Conservation (phyloP, 1,140 invertebrate species). For the Andricus grossulariae region DNA sequence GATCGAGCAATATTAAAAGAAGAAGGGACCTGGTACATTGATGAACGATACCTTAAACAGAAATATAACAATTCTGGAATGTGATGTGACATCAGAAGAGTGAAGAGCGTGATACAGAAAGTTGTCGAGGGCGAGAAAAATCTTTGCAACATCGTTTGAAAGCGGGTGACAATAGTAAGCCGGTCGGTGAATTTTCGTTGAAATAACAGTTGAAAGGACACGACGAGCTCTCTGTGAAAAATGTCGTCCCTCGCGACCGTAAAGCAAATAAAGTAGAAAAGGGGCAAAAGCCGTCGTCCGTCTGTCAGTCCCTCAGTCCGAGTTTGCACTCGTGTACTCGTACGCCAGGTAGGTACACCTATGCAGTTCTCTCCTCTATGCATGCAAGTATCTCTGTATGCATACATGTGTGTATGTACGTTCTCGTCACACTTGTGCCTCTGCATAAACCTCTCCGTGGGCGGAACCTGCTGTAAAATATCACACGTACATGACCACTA, state of each 20-base stretch:
- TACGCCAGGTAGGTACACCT: neutral
- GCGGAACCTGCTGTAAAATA: neutral
- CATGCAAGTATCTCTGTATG: too few species aligned
- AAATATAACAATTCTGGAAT: too few species aligned
- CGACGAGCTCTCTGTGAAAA: conserved; percentile 31
- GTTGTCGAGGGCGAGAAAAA: conserved; percentile 14
- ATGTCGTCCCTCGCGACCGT: conserved; percentile 39
- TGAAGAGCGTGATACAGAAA: neutral
- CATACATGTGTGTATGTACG: too few species aligned
- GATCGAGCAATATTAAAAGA: too few species aligned
- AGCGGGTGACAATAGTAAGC: conserved; percentile 29
- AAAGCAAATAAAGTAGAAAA: conserved; percentile 42
- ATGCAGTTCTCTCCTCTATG: too few species aligned
- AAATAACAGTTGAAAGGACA: conserved; percentile 38
- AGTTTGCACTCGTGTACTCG: neutral
- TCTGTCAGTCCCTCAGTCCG: conserved; percentile 25
- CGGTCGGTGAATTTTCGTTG: conserved; percentile 39
- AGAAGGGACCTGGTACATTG: too few species aligned
- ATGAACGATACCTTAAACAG: too few species aligned
- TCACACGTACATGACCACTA: neutral
- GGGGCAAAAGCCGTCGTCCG: conserved; percentile 29
- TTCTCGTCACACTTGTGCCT: neutral
- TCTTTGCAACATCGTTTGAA: conserved; percentile 29
- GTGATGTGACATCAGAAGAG: too few species aligned
- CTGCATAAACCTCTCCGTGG: neutral